These are phyloP conservation scores for Ctenomys sociabilis DNA, from an alignment of 2,113 vertebrate species.

Conservation along the genomic window DNA sequence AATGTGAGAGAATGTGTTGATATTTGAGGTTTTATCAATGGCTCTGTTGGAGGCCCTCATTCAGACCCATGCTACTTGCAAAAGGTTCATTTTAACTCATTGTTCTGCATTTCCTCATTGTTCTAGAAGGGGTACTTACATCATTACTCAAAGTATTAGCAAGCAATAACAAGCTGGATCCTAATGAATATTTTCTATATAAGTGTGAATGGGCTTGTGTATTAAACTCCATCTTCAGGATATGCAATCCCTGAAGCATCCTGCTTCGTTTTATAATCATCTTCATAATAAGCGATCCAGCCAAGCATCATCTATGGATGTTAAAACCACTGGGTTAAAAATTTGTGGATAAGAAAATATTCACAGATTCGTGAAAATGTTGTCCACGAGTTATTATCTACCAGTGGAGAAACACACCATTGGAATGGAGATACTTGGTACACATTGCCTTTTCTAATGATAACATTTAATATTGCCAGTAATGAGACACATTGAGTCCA, in stretches of 20 bases:
- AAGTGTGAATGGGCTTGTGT: neutral
- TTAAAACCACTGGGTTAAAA: neutral
- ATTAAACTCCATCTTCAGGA: neutral
- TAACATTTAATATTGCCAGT: neutral
- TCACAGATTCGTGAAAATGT: neutral
- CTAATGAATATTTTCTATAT: slow-evolving; percentile 23
- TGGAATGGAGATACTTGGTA: neutral
- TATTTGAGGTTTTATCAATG: neutral
- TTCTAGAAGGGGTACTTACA: neutral
- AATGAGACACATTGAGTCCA: neutral
- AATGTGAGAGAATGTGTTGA: neutral
- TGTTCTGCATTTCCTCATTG: slow-evolving; percentile 3
- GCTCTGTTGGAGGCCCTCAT: neutral
- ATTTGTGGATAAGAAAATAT: neutral
- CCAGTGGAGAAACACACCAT: neutral
- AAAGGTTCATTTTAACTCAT: neutral
- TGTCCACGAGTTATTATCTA: neutral
- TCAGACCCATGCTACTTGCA: neutral
- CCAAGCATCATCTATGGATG: neutral
- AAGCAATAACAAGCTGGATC: neutral
- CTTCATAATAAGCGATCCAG: neutral
- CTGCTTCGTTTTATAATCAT: slow-evolving; percentile 18
- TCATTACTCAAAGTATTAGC: neutral
- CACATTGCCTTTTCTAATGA: neutral
- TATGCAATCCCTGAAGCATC: neutral